Conservation (phyloP, 2,888 invertebrate genomes). For the Mythimna loreyi region DNA sequence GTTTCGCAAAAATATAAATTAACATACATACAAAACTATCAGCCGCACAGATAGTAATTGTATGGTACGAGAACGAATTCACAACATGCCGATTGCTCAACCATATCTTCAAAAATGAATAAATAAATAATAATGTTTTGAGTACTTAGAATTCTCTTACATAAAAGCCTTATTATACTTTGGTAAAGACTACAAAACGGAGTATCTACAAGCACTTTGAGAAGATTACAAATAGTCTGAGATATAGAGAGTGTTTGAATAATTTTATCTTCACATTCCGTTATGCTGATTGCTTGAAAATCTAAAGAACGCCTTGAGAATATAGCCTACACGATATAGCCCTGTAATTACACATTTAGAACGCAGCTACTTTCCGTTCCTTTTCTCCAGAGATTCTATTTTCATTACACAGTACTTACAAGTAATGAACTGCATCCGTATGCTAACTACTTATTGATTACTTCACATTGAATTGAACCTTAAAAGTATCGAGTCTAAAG, state of each 20-base stretch:
- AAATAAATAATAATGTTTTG: background rate
- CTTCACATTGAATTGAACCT: conserved; percentile 56
- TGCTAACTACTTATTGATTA: conserved; percentile 64
- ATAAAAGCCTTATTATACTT: background rate
- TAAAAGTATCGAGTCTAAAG: conserved; percentile 36
- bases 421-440: conserved; percentile 69
- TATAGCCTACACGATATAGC: conserved; percentile 40
- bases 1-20: too few relatives aligned
- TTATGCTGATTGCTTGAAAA: conserved; percentile 30
- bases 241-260: background rate
- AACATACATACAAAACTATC: too few relatives aligned
- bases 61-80: too few relatives aligned
- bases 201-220: background rate
- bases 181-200: background rate
- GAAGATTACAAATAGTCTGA: background rate
- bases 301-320: conserved; percentile 32
- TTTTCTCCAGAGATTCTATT: conserved; percentile 69
- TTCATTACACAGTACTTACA: conserved; percentile 72
- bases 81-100: too few relatives aligned
- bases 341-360: conserved; percentile 71
- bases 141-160: background rate
- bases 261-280: conserved; percentile 9
- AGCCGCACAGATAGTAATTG: too few relatives aligned
- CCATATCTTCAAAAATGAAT: background rate
- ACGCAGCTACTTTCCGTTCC: conserved; percentile 66